These are phyloP conservation scores for Holothuria leucospilota DNA, from an alignment of 53 echinoderm and acorn worm species.

Conservation along the genomic window DNA sequence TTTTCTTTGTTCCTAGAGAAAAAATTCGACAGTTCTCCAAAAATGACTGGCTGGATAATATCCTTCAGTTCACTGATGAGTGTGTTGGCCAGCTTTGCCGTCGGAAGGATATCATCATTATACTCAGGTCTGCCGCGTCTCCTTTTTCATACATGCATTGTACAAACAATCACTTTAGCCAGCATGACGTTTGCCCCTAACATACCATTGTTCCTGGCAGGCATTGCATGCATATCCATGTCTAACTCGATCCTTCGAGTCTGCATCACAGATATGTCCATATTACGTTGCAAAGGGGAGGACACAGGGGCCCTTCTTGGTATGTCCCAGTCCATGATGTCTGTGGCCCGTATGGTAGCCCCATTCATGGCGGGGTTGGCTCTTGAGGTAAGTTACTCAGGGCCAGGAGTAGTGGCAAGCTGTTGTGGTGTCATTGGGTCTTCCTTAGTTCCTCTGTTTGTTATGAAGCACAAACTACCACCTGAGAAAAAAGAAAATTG, in stretches of 20 bases:
- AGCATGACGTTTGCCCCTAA: constrained; percentile 69
- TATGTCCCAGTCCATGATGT: constrained; percentile 79
- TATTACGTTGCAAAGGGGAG: constrained; percentile 65
- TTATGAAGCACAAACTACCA: not conserved
- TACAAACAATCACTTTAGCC: constrained; percentile 60
- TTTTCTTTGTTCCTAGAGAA: constrained; percentile 81
- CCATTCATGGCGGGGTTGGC: constrained; percentile 78
- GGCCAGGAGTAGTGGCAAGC: constrained; percentile 70
- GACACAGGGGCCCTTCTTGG: constrained; percentile 86
- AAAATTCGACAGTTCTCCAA: constrained; percentile 73
- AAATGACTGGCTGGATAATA: constrained; percentile 78
- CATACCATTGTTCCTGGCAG: constrained; percentile 56
- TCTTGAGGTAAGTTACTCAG: constrained; percentile 69
- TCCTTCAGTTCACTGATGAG: constrained; percentile 74
- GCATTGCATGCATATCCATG: constrained; percentile 63
- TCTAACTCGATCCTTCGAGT: constrained; percentile 74
- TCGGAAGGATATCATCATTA: constrained; percentile 67
- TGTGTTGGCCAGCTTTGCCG: constrained; percentile 68
- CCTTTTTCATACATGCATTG: constrained; percentile 68
- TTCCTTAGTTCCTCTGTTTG: constrained; percentile 11
- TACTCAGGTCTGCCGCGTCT: constrained; percentile 71
- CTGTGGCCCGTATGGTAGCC: constrained; percentile 70
- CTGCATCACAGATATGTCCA: constrained; percentile 77
- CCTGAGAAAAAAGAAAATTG: constrained; percentile 1
- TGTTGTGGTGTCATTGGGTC: constrained; percentile 37